Evolutionary conservation across 2,888 invertebrate species (phyloP), one percentile per base, ranked within the genome.

Genomic region (Geophilus truncorum): DNA sequence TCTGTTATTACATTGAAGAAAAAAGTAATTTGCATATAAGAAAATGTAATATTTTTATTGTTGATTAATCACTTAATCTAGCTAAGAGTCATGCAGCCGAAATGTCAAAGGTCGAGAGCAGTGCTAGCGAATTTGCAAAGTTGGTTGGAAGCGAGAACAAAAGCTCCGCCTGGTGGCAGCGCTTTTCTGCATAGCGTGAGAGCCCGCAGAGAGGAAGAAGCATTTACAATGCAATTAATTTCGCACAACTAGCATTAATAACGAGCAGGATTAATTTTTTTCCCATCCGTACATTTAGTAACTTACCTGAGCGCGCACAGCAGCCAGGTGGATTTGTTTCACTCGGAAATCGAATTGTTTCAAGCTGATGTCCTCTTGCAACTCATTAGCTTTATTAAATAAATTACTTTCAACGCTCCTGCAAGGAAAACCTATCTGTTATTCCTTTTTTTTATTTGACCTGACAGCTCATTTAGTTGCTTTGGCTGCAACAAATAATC

Each of bases 341-440:
- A 96, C 93, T 84, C 95, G 91, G 84, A 96, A 91, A 89, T 97
- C 97, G 88, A 96, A 97, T 86, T 94, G 92, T 89, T 97, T 97
- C 89, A 94, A 90, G 83, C 96, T 95, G 86, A 97, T 93, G 85
- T 97, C 97, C 88, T 97, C 97, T 89, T 97, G 94, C 81, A 97
- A 90, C 88, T 97, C 97, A 87, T 96, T 96, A 84, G 94, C 96
- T 90, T 97, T 97, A 87, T 93, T 95, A 89, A 92, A 95, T 82
- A 95, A 90, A 85, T 92, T 92, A 83, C 92, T 92, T 87, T 96
- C 96, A 83, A 94, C 89, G 84, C 90, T 90, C 86, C 90, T 90
- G 85, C 9, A 83, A 84, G 83, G 15, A 75, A 75, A 51, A 51
- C 18, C 51, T 18, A 51, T 5, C 5, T 51, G 51, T 51, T 51